Percentiles rank a stretch among this genome's conserved stretches.
These are phyloP conservation scores for Lepidurus packardi DNA, from an alignment of 1,140 invertebrate species.

Conservation along the genomic window DNA sequence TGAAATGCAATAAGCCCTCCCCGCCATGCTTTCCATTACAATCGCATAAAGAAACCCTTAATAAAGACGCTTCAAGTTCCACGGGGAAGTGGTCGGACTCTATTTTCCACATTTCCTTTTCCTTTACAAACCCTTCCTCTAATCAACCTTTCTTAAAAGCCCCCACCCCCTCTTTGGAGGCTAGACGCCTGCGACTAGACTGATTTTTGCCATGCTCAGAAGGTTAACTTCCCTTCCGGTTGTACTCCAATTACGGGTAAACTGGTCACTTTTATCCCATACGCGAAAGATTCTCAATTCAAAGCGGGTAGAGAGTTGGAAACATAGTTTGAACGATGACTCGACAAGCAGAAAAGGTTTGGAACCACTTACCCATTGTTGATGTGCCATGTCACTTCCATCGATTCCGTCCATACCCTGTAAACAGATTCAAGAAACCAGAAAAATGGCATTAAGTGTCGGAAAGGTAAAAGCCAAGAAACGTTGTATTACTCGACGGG, in stretches of 20 bases:
- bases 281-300: not conserved
- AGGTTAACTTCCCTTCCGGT: not conserved
- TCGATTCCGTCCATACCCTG: not conserved
- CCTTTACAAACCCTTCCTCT: slow-evolving; percentile 5
- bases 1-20: not conserved
- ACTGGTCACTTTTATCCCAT: not conserved
- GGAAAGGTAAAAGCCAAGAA: too few relatives aligned
- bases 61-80: slow-evolving; percentile 8
- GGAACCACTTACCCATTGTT: not conserved
- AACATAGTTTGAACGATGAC: too few relatives aligned
- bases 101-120: not conserved
- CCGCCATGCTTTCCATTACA: not conserved
- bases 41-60: slow-evolving; percentile 16
- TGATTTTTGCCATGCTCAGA: not conserved
- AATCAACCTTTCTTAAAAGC: not conserved
- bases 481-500: too few relatives aligned
- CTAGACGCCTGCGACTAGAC: not conserved
- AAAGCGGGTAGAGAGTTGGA: too few relatives aligned
- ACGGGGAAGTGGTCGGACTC: not conserved
- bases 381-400: slow-evolving; percentile 11
- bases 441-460: too few relatives aligned
- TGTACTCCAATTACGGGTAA: not conserved
- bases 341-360: too few relatives aligned
- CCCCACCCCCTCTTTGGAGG: not conserved
- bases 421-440: not conserved